Percentiles rank a stretch among this genome's conserved stretches.
These are phyloP conservation scores for Adoxophyes honmai DNA, from an alignment of 1,140 invertebrate species.

Conservation along the genomic window DNA sequence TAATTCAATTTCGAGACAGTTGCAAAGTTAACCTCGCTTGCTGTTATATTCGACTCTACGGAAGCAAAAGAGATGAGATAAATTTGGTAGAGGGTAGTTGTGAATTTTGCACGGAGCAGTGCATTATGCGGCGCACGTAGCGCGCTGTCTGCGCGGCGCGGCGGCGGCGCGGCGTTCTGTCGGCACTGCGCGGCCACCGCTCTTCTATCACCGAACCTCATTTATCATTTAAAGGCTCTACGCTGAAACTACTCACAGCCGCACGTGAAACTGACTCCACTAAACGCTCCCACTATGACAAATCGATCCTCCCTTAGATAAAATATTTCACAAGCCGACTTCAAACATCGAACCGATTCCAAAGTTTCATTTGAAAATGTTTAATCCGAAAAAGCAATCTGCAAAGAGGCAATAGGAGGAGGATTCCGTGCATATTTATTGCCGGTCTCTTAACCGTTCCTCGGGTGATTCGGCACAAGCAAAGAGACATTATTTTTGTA, in stretches of 20 bases:
- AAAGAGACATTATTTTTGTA: slow-evolving; percentile 75
- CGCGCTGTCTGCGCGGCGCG: slow-evolving; percentile 62
- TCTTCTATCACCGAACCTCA: slow-evolving; percentile 64
- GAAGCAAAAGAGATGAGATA: slow-evolving; percentile 71
- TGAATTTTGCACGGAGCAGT: slow-evolving; percentile 68
- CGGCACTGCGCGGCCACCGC: slow-evolving; percentile 24
- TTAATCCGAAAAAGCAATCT: slow-evolving; percentile 68
- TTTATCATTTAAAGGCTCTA: slow-evolving; percentile 69
- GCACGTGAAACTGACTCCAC: slow-evolving; percentile 47
- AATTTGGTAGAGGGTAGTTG: slow-evolving; percentile 67
- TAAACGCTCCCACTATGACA: slow-evolving; percentile 44
- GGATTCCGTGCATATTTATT: slow-evolving; percentile 71
- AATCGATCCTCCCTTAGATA: slow-evolving; percentile 32
- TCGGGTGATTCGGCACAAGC: slow-evolving; percentile 73
- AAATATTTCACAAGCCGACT: slow-evolving; percentile 11
- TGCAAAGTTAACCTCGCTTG: slow-evolving; percentile 24
- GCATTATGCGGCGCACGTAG: slow-evolving; percentile 73
- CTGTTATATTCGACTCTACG: slow-evolving; percentile 42
- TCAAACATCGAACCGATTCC: slow-evolving; percentile 18
- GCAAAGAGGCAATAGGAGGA: slow-evolving; percentile 62
- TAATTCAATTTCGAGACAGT: slow-evolving; percentile 1
- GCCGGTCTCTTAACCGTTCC: slow-evolving; percentile 67
- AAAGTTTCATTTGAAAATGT: slow-evolving; percentile 39
- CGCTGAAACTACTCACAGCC: slow-evolving; percentile 52
- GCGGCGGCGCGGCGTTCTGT: slow-evolving; percentile 36